Base-by-base conservation (phyloP, 2,797 vertebrate genomes). In the Gadopsis bispinosus region DNA sequence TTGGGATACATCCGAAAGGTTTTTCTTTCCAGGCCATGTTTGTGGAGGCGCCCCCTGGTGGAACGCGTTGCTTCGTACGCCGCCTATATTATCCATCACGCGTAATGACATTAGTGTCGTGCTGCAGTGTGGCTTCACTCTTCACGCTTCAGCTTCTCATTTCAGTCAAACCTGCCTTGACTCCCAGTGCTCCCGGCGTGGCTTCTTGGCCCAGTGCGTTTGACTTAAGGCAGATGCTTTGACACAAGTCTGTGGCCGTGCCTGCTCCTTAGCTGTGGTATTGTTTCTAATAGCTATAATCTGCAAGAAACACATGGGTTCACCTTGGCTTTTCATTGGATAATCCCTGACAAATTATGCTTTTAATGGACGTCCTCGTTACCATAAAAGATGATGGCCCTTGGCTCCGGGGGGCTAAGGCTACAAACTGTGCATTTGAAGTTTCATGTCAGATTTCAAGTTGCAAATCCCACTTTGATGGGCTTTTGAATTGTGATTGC, bases 11-110 rank as follows among this genome's bases (percentile, higher is more conserved):
- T 78, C 74, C 56, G 62, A 47, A 87, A 90, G 69, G 75, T 83
- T 60, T 39, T 37, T 48, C 61, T 33, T 66, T 26, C 26, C 70
- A 5, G 43, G 50, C 73, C 60, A 39, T 39, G 39, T 72, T 61
- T 78, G 51, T 33, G 31, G 50, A 84, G n/a, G 89, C 92, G 93
- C 92, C 94, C 92, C 90, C 92, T 93, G 84, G 92, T 91, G 93
- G 92, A 86, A 37, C 33, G 20, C 58, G 41, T 75, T 20, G 35
- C 59, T 9, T 62, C 20, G 62, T 70, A 26, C 71, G 10, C 51
- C 50, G 22, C 54, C 47, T 53, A 59, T 68, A 48, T 43, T 53
- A 59, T 68, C 75, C 45, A 63, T 80, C 74, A 80, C 10, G 51
- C 62, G 16, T 87, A 76, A 69, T 83, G 75, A 55, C 62, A 72